These are phyloP conservation scores for Dasyurus viverrinus DNA, from an alignment of 2,113 vertebrate species.

Conservation along the genomic window DNA sequence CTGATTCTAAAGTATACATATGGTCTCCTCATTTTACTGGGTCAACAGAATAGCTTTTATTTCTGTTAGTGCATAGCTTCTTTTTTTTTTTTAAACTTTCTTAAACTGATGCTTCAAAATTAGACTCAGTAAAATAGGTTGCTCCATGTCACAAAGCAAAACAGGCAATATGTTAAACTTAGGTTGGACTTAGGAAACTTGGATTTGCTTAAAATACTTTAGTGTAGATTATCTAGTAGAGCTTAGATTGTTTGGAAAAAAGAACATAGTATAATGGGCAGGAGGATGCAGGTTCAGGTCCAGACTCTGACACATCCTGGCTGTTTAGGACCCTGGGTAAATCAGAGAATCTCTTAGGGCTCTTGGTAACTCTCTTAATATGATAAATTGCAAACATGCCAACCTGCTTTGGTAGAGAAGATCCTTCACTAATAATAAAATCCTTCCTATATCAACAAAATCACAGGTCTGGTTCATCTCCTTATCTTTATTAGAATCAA, in stretches of 20 bases:
- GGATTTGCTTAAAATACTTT: constrained; percentile 1
- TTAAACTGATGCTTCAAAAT: constrained; percentile 67
- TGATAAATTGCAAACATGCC: not conserved
- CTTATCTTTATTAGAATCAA: not conserved
- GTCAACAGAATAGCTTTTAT: constrained; percentile 65
- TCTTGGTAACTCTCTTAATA: not conserved
- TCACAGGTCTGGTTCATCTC: not conserved
- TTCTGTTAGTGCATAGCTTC: constrained; percentile 56
- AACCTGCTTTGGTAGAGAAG: not conserved
- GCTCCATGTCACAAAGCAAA: constrained; percentile 41
- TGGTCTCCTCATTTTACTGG: constrained; percentile 40
- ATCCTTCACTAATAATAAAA: not conserved
- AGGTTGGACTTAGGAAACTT: constrained; percentile 22
- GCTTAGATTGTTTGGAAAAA: not conserved
- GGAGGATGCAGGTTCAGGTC: not conserved
- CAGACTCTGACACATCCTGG: not conserved
- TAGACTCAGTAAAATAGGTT: constrained; percentile 61
- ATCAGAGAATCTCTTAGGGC: not conserved
- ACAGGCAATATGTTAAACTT: constrained; percentile 32
- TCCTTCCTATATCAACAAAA: not conserved
- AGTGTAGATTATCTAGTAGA: not conserved
- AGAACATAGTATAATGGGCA: not conserved
- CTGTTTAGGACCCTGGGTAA: not conserved
- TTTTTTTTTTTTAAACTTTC: constrained; percentile 64
- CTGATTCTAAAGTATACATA: constrained; percentile 46